phyloP scores from a whole-genome alignment of 2,113 vertebrate genomes.

The Romanogobio albipinnatus region DNA sequence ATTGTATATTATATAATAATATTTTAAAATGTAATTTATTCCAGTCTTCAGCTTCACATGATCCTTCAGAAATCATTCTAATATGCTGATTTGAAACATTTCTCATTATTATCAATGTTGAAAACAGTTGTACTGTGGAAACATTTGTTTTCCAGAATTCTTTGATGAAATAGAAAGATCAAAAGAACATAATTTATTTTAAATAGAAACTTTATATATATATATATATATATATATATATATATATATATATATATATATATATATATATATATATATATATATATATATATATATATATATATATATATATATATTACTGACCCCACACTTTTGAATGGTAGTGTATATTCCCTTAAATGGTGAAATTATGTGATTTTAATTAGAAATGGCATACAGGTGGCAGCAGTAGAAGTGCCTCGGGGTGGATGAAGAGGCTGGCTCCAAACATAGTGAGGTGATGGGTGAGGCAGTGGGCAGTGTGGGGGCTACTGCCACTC shows the following conservation, averaged over 20 bases:
- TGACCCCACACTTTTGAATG: not conserved
- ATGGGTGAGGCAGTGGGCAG: slow-evolving; percentile 74
- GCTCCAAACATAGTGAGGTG: slow-evolving; percentile 85
- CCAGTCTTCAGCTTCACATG: too few relatives aligned
- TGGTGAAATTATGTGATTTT: not conserved
- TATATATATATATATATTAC: not conserved
- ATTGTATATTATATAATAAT: too few relatives aligned
- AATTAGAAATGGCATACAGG: slow-evolving; percentile 67
- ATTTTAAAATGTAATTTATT: too few relatives aligned
- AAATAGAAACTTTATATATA: too few relatives aligned
- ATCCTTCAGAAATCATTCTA: too few relatives aligned
- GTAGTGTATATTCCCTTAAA: not conserved
- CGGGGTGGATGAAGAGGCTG: slow-evolving; percentile 80
- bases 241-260: too few relatives aligned
- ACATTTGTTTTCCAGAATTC: too few relatives aligned
- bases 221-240: too few relatives aligned
- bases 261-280: too few relatives aligned
- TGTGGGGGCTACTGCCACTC: slow-evolving; percentile 70
- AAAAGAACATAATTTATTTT: not conserved
- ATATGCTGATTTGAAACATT: too few relatives aligned
- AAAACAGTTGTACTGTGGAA: not conserved
- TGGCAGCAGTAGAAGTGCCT: slow-evolving; percentile 74
- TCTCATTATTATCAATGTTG: not conserved
- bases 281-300: too few relatives aligned
- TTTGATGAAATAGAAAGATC: not conserved